Base-by-base conservation (phyloP, 2,113 vertebrate genomes). In the Corydoras sp. region DNA sequence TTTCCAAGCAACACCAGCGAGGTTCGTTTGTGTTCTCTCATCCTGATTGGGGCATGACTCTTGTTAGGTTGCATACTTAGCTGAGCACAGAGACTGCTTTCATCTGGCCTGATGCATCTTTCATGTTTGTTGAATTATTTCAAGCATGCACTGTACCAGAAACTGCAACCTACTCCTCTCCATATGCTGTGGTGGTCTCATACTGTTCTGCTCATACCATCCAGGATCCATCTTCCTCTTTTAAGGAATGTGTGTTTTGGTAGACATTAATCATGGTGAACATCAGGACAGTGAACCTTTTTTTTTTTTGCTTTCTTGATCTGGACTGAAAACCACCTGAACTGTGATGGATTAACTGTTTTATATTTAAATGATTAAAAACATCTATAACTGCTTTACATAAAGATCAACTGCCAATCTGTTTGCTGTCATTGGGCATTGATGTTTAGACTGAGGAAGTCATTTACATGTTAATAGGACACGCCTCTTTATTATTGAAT, bases 91-190 rank as follows among this genome's bases (percentile, higher is more conserved):
- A 60, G 13, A 50, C 15, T 30, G 10, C 2, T 60, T 62, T 56
- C 48, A 59, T 66, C 70, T 58, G 29, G 35, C 35, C 63, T 61
- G 66, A 30, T 7, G 13, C 60, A 56, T 14, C 18, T 24, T 24
- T 24, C 18, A 24, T 24, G 18, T 24, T 24, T 67, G 24, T 74
- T 29, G 31, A 13, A 59, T 51, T 43, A 24, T 32, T 50, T 31
- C 11, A 65, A 68, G 69, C 77, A 79, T 79, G 77, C 61, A 31
- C 10, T 5, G 43, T 24, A 18, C 30, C 54, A 55, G 31, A 18
- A 9, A 14, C 43, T 70, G 43, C 24, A 71, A 31, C 24, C 3
- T 59, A 12, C 30, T 58, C 8, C 69, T 59, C 62, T 51, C n/a
- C 29, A 29, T 55, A 49, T 58, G 56, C 31, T 30, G 24, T 48